Evolutionary conservation across 1,140 invertebrate species (phyloP).

Genomic region (Microplitis demolitor): DNA sequence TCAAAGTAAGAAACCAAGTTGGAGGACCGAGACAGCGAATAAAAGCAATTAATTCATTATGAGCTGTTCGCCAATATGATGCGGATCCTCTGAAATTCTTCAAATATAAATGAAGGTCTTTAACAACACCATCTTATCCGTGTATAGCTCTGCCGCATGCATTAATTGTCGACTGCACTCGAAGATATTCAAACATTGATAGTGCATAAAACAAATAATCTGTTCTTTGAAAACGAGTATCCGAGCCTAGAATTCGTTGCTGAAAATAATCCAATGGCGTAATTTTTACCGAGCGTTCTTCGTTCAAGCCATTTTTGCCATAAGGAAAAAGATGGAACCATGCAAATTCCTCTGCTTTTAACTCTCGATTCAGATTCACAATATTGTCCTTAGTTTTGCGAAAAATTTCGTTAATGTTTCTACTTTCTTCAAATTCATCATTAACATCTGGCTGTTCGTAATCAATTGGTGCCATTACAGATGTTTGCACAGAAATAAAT

Average conservation of each 20-base stretch:
- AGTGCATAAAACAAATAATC: conserved; percentile 56
- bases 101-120: conserved; percentile 35
- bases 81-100: conserved; percentile 43
- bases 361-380: conserved; percentile 44
- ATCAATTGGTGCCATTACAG: conserved; percentile 44
- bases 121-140: conserved; percentile 27
- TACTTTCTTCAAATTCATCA: conserved; percentile 42
- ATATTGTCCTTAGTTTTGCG: conserved; percentile 49
- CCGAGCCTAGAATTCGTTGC: conserved; percentile 45
- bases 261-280: conserved; percentile 53
- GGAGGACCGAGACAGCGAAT: conserved; percentile 41
- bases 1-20: conserved; percentile 50
- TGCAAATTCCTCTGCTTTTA: conserved; percentile 52
- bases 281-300: conserved; percentile 44
- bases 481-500: conserved; percentile 39
- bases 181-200: conserved; percentile 49
- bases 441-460: conserved; percentile 42
- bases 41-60: conserved; percentile 43
- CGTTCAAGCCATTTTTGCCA: conserved; percentile 49
- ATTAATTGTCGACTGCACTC: conserved; percentile 41
- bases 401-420: conserved; percentile 43
- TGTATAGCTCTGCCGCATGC: conserved; percentile 34
- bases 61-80: conserved; percentile 40
- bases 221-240: conserved; percentile 47
- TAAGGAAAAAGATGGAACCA: conserved; percentile 53